Evolutionary conservation across 1,140 invertebrate species (phyloP).

Genomic region (Meteorus sp.): DNA sequence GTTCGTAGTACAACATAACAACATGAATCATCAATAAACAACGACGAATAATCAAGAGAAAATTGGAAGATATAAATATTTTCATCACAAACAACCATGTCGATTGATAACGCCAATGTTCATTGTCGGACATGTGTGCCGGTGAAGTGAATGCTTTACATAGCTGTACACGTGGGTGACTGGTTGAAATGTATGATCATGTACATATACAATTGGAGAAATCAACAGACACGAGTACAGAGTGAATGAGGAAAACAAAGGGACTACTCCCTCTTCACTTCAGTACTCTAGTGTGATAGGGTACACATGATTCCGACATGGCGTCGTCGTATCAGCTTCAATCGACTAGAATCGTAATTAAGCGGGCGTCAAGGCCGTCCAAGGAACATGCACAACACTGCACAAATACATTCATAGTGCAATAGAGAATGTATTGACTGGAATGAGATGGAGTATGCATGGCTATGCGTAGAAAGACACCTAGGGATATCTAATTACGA

Average conservation of each 20-base stretch:
- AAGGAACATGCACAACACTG: too few species aligned
- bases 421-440: constrained; percentile 4
- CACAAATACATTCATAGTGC: not conserved
- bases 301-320: not conserved
- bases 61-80: not conserved
- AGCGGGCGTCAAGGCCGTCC: not conserved
- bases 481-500: too few species aligned
- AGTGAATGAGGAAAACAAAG: not conserved
- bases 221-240: not conserved
- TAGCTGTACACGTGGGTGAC: not conserved
- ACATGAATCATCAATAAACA: too few species aligned
- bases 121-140: not conserved
- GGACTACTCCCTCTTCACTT: too few species aligned
- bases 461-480: too few species aligned
- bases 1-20: too few species aligned
- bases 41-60: too few species aligned
- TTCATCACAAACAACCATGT: not conserved
- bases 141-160: not conserved
- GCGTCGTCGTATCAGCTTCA: not conserved
- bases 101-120: not conserved
- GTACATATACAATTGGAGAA: not conserved
- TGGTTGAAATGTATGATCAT: not conserved
- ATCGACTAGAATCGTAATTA: constrained; percentile 3
- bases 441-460: too few species aligned
- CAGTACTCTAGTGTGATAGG: too few species aligned